Base-by-base conservation (phyloP, 1,140 invertebrate species). In the Hirudo medicinalis region DNA sequence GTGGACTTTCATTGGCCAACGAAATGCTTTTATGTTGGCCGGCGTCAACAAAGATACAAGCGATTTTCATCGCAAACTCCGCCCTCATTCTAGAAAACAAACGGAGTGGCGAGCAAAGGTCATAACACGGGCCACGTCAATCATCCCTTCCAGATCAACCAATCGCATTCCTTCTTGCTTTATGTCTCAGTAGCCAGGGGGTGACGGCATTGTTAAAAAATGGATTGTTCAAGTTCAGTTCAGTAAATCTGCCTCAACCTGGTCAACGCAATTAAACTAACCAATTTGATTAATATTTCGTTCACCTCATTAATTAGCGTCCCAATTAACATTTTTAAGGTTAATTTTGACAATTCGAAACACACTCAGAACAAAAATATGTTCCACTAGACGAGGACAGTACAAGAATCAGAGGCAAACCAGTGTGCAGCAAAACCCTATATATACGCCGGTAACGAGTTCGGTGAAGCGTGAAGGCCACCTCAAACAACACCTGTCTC, bases 31-130 rank as follows among this genome's bases (percentile, higher is more conserved):
- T 49, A 49, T 49, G 43, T 49, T 13, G 43, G 43, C 43, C 43
- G 43, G 43, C 43, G 11, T 49, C 43, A 49, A 49, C 43, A 49
- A 49, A 49, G 43, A 49, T 49, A 49, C 43, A 49, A 49, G 29
- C 57, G 57, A 63, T 63, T 63, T 22, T 63, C 29, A 13, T 63
- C 29, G 22, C 43, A 49, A 32, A 63, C 57, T 63, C 57, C 57
- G 29, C 57, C 57, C 57, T 32, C 57, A 63, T 22, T 32, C 22
- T 32, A 63, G 57, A 63, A 63, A 63, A 32, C 57, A 63, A 32
- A 25, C 57, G 22, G 22, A 63, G 57, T 63, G 57, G 22, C 22
- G 57, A 25, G 57, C 57, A 63, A 63, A 63, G 57, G 57, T 63
- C 22, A 25, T 63, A 22, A 32, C 29, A 22, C 22, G 57, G 57